Evolutionary conservation across 2,113 vertebrate species (phyloP), one percentile per base, ranked within the genome.

Genomic region (Phocoena sinus): DNA sequence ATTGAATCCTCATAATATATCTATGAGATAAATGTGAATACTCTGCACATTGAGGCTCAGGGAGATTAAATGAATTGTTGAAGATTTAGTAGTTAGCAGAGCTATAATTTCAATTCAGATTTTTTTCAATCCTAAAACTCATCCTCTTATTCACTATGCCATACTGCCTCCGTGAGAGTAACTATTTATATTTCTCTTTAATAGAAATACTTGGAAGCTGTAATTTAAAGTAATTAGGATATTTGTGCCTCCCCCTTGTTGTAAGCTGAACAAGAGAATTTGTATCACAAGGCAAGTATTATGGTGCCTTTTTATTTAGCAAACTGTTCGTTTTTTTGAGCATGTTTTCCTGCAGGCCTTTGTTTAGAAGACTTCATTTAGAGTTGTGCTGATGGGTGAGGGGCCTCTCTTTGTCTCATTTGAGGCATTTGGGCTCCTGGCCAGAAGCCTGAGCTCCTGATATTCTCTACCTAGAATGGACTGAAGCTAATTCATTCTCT

Each of bases 171-270:
- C 31, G 41, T 25, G 28, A 92, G 56, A 60, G 63, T 53, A 81
- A 73, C 28, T 93, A 84, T 63, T 90, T 93, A 62, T 94, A 77
- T 77, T 86, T 91, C 31, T 97, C 31, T 94, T 94, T 90, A 96
- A 95, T 74, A 95, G 65, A 87, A 84, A 84, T 56, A 92, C 8
- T 86, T 79, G 92, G 4, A 96, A 94, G 53, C 79, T 92, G 20
- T 77, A 92, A 88, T 95, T 92, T 90, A 95, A 84, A 89, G 65
- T 82, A 92, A 88, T 92, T 86, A 68, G 62, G 47, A 63, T 87
- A 85, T 83, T 90, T 94, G 50, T 92, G 77, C 33, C 58, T 95
- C 33, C n/a, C 20, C 31, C 28, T 36, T 91, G 28, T 53, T 96
- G 36, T 95, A 91, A 84, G 26, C 28, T 67, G 89, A 92, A 80